These are phyloP conservation scores for Oenanthe oenanthe DNA, from an alignment of 2,113 vertebrate species.

Conservation along the genomic window DNA sequence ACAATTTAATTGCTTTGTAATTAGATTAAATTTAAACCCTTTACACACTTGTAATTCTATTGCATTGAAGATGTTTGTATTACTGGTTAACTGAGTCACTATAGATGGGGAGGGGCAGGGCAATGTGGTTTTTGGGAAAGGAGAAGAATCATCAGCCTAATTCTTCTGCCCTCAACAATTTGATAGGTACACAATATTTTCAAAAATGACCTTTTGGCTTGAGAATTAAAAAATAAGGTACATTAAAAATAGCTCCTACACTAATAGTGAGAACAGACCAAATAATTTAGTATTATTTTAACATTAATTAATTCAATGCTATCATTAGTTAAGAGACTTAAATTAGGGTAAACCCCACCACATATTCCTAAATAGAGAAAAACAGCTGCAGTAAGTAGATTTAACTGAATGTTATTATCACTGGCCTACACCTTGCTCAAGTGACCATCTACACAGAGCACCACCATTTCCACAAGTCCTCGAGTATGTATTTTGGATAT, in stretches of 20 bases:
- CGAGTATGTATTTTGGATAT: rapidly evolving
- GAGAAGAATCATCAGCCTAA: background rate
- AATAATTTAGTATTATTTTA: background rate
- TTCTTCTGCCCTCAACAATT: background rate
- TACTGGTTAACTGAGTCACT: background rate
- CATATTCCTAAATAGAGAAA: background rate
- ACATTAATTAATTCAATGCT: background rate
- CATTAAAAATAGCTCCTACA: background rate
- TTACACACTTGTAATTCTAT: background rate
- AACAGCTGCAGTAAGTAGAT: background rate
- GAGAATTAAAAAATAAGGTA: background rate
- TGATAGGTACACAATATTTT: background rate
- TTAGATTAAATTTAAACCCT: background rate
- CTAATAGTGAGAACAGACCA: background rate
- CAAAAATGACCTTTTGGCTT: background rate
- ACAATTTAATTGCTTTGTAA: background rate
- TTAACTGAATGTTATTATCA: background rate
- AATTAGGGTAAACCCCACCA: background rate
- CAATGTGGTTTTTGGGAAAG: background rate
- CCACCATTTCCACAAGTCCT: background rate
- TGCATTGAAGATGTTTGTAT: background rate
- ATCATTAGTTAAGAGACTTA: background rate
- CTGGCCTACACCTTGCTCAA: background rate
- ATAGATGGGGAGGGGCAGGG: background rate
- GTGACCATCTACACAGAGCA: background rate